These are phyloP conservation scores for Cataglyphis livida DNA, from an alignment of 2,888 invertebrate species.

Conservation along the genomic window DNA sequence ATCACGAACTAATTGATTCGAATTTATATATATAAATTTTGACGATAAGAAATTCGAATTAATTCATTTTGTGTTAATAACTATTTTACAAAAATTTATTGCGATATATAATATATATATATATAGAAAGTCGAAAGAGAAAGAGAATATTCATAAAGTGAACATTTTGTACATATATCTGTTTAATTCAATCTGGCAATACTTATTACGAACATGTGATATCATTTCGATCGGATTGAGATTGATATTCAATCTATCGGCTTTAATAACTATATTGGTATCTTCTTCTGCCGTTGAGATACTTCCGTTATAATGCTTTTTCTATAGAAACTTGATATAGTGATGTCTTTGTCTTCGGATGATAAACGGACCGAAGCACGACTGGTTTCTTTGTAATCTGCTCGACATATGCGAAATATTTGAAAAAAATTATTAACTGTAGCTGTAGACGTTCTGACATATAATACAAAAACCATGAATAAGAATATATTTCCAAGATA, in stretches of 20 bases:
- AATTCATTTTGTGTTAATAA: not conserved
- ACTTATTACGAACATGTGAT: slow-evolving; percentile 1
- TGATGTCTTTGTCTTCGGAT: slow-evolving; percentile 61
- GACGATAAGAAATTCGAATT: not conserved
- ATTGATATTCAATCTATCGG: slow-evolving; percentile 52
- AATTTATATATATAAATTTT: no score
- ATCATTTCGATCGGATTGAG: slow-evolving; percentile 31
- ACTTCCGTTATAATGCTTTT: slow-evolving; percentile 64
- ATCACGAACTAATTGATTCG: not conserved
- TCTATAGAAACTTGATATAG: slow-evolving; percentile 62
- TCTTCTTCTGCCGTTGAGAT: slow-evolving; percentile 57
- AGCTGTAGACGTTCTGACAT: not conserved
- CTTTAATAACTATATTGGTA: slow-evolving; percentile 35
- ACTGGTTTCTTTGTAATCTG: slow-evolving; percentile 58
- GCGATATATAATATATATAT: not conserved
- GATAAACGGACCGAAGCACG: slow-evolving; percentile 62
- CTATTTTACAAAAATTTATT: not conserved
- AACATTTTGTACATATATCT: slow-evolving; percentile 8
- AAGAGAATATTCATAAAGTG: no score
- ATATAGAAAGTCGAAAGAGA: not conserved
- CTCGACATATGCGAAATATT: slow-evolving; percentile 25
- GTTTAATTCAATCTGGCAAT: not conserved
- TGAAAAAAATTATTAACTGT: slow-evolving; percentile 29
- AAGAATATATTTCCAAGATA: not conserved
- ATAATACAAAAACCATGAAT: not conserved